A percentile compares a stretch with the other conserved stretches of the same genome.
These are phyloP conservation scores for Cryptocheilus praepositus DNA, from an alignment of 2,888 invertebrate species.

Conservation along the genomic window DNA sequence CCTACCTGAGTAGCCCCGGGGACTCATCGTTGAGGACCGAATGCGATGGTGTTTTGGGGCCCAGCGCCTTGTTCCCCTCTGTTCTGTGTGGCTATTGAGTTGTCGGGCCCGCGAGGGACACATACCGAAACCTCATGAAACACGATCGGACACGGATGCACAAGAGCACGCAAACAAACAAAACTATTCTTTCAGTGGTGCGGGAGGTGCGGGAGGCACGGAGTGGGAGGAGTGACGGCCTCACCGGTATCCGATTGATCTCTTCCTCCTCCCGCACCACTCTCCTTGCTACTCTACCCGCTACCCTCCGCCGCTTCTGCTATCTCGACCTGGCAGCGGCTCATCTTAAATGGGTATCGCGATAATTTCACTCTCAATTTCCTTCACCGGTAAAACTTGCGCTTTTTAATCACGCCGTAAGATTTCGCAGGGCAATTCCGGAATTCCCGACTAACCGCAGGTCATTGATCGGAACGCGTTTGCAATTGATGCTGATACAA, in stretches of 20 bases:
- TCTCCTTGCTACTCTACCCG: constrained; percentile 25
- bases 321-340: constrained; percentile 29
- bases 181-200: constrained; percentile 53
- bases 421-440: too few relatives aligned
- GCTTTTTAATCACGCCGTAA: constrained; percentile 1
- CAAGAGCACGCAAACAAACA: constrained; percentile 70
- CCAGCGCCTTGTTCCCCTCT: constrained; percentile 52
- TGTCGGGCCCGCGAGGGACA: constrained; percentile 65
- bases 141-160: constrained; percentile 73
- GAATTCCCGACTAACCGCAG: too few relatives aligned
- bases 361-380: constrained; percentile 58
- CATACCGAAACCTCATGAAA: constrained; percentile 69
- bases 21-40: constrained; percentile 51
- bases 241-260: constrained; percentile 55
- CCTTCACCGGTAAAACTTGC: constrained; percentile 32
- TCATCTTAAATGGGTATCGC: constrained; percentile 45
- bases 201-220: neutral
- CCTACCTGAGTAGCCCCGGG: constrained; percentile 63
- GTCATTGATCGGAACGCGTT: too few relatives aligned
- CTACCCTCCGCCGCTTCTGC: constrained; percentile 15
- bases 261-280: constrained; percentile 26
- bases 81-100: constrained; percentile 68
- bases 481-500: too few relatives aligned
- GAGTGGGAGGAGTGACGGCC: constrained; percentile 12
- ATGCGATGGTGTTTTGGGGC: constrained; percentile 47